Conservation (phyloP, 2,888 invertebrate genomes). For the Phortica magna region DNA sequence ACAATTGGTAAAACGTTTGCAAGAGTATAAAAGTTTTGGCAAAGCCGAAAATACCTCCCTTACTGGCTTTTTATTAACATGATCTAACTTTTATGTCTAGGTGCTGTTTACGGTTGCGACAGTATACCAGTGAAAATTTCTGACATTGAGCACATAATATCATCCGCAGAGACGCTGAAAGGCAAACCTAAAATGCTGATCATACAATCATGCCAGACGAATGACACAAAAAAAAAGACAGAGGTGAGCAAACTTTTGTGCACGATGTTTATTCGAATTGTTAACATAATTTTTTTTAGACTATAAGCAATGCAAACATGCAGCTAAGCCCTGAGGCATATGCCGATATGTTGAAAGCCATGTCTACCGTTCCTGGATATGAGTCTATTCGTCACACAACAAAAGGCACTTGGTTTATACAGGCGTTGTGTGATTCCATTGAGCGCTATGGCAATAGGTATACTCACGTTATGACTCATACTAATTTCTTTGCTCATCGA, state of each 20-base stretch:
- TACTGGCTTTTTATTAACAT: background rate
- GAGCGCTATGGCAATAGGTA: conserved; percentile 62
- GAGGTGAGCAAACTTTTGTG: conserved; percentile 39
- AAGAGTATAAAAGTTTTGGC: too few relatives aligned
- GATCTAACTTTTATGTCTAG: conserved; percentile 54
- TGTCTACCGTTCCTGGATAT: conserved; percentile 75
- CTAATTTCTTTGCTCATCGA: background rate
- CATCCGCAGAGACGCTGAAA: conserved; percentile 72
- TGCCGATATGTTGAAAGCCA: conserved; percentile 71
- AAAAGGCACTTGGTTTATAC: conserved; percentile 76
- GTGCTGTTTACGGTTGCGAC: conserved; percentile 79
- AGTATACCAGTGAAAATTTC: conserved; percentile 78
- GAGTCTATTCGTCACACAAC: conserved; percentile 70
- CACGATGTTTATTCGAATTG: too few relatives aligned
- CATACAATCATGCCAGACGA: conserved; percentile 81
- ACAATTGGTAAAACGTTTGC: too few relatives aligned
- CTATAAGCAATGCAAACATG: conserved; percentile 39
- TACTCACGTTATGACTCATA: conserved; percentile 19
- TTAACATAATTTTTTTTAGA: conserved; percentile 48
- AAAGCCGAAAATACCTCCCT: too few relatives aligned
- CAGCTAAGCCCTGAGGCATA: conserved; percentile 48
- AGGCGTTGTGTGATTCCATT: conserved; percentile 71
- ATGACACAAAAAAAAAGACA: conserved; percentile 48
- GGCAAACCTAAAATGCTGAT: conserved; percentile 81
- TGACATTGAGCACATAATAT: conserved; percentile 79